Evolutionary conservation across 2,888 invertebrate species (phyloP).

Genomic region (Drosophila ustulata): DNA sequence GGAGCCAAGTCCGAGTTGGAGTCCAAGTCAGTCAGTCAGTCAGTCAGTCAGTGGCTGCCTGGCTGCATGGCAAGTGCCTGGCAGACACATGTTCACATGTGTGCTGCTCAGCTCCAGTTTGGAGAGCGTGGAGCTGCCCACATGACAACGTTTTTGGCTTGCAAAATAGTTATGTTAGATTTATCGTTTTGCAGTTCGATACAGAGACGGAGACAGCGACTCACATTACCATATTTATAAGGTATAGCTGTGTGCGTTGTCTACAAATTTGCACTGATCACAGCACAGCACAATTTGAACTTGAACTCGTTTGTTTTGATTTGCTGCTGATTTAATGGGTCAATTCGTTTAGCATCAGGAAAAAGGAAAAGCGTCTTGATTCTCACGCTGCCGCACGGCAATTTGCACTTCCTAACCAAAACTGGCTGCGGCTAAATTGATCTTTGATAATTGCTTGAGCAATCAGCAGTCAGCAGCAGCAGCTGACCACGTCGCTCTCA

Average conservation of each 20-base stretch:
- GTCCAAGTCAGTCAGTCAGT: conserved; percentile 50
- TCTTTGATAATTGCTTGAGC: conserved; percentile 70
- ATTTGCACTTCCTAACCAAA: conserved; percentile 73
- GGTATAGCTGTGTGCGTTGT: not conserved
- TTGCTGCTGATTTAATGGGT: conserved; percentile 15
- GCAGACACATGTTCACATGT: conserved; percentile 75
- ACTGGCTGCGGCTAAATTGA: conserved; percentile 57
- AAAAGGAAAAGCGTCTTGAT: conserved; percentile 70
- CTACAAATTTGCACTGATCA: conserved; percentile 67
- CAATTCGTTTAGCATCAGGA: conserved; percentile 45
- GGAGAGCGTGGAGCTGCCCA: conserved; percentile 62
- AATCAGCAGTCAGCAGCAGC: conserved; percentile 33
- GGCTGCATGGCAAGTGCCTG: conserved; percentile 72
- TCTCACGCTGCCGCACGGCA: conserved; percentile 72
- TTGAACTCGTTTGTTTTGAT: conserved; percentile 61
- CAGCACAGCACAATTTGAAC: conserved; percentile 50
- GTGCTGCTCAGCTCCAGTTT: conserved; percentile 47
- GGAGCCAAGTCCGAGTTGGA: conserved; percentile 26
- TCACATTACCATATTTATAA: conserved; percentile 25
- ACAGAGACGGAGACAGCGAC: conserved; percentile 15
- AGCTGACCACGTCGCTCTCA: conserved; percentile 45
- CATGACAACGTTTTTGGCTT: conserved; percentile 57
- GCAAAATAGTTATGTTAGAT: conserved; percentile 76
- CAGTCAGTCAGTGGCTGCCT: conserved; percentile 59
- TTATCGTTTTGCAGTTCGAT: conserved; percentile 55